These are phyloP conservation scores for Schizaphis graminum DNA, from an alignment of 2,888 invertebrate species.

Conservation along the genomic window DNA sequence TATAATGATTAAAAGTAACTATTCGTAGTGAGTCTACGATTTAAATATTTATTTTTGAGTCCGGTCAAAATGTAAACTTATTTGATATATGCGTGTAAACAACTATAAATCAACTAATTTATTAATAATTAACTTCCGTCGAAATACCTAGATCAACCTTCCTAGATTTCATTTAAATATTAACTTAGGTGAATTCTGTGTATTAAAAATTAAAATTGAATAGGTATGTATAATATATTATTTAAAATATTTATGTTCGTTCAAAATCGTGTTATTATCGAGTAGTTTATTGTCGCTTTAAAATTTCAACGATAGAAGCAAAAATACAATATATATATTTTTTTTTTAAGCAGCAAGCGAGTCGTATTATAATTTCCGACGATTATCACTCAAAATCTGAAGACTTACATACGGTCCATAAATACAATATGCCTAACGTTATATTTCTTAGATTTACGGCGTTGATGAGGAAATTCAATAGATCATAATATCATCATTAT, in stretches of 20 bases:
- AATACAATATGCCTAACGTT: not conserved
- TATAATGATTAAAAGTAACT: not conserved
- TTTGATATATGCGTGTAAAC: not conserved
- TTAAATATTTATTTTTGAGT: not conserved
- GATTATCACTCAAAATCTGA: not conserved
- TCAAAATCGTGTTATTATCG: not conserved
- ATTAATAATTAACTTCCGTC: not conserved
- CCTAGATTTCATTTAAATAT: not conserved
- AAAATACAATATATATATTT: not conserved
- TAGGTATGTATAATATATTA: not conserved
- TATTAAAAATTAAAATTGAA: not conserved
- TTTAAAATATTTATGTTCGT: not conserved
- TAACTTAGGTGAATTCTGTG: not conserved
- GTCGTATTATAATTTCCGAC: not conserved
- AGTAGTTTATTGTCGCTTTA: not conserved
- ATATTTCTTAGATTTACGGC: not conserved
- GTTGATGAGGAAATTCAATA: not conserved
- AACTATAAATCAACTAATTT: not conserved
- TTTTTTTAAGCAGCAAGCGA: not conserved
- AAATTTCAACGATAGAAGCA: not conserved
- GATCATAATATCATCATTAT: not conserved
- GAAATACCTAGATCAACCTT: not conserved
- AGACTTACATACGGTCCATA: not conserved
- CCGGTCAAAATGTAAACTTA: not conserved
- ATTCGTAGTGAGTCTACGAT: not conserved